Base-by-base conservation (phyloP, 2,888 invertebrate genomes). In the Lithosia quadra region DNA sequence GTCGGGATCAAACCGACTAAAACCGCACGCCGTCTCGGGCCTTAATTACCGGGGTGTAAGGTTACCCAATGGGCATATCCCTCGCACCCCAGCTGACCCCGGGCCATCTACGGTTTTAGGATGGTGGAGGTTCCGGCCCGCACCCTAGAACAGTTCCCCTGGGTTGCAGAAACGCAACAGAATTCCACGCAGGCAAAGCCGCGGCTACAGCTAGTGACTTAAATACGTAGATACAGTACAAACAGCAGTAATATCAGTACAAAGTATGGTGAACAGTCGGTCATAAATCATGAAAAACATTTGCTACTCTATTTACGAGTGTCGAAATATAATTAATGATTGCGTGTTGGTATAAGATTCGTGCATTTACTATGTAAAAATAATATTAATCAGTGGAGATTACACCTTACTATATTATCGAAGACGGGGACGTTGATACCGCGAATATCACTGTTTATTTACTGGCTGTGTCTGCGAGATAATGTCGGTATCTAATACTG, bases 281-380 rank as follows among this genome's bases (percentile, higher is more conserved):
- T 15, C 2, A 9, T 49, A 49, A 49, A 49, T 49, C 18, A 49
- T 49, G 1, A 5, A 49, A 5, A 49, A 9, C n/a, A 49, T 15
- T 43, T 43, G 43, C 43, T 22, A n/a, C 13, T 28, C n/a, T 28
- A 28, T 21, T 18, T 36, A 18, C 59, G 9, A 5, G 34, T 39
- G 33, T 15, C 11, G 21, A 28, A 18, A 28, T 59, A 4, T 21
- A 55, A 56, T 56, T 24, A 53, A 53, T 21, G 53, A 33, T 53
- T 67, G 61, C 74, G 77, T 81, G 81, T 75, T 67, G 63, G 62
- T 43, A 57, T 66, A 59, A 65, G 61, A 80, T 75, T 79, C 81
- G 80, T 65, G n/a, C 22, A 39, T 53, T 53, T 21, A 63, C 21
- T 13, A 33, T 21, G 10, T 53, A 13, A 34, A 64, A n/a, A 24